Percentiles rank a stretch among this genome's conserved stretches.
Conservation (phyloP, 1,140 invertebrate genomes). For the Steinernema feltiae region DNA sequence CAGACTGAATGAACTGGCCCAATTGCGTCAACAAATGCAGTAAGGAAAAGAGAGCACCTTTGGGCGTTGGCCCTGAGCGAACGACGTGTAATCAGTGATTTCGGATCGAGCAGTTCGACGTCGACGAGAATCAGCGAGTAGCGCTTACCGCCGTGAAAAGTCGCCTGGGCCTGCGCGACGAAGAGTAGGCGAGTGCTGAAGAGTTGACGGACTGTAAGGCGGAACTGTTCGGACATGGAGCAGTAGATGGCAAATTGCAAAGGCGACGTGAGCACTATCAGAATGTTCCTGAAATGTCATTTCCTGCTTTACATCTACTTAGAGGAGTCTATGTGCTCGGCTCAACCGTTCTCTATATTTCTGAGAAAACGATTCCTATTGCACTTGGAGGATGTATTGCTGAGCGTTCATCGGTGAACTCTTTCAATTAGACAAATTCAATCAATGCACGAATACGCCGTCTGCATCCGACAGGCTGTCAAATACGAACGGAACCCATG, state of each 20-base stretch:
- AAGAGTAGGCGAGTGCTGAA: conserved; percentile 49
- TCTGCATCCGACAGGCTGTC: conserved; percentile 21
- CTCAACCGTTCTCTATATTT: too few species aligned
- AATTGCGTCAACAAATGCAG: background rate
- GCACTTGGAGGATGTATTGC: too few species aligned
- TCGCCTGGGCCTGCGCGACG: conserved; percentile 52
- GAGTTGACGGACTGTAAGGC: conserved; percentile 48
- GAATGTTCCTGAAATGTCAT: conserved; percentile 73
- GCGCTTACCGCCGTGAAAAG: conserved; percentile 54
- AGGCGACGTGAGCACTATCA: conserved; percentile 81
- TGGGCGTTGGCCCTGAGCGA: conserved; percentile 6
- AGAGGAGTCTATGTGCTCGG: too few species aligned
- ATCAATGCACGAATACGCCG: background rate
- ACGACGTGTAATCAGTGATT: conserved; percentile 4
- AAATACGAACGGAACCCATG: background rate
- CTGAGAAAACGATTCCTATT: too few species aligned
- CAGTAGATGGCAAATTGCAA: conserved; percentile 92
- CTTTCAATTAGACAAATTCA: background rate
- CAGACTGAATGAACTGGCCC: background rate
- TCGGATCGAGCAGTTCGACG: conserved; percentile 34
- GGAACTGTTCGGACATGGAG: conserved; percentile 70
- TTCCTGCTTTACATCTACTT: background rate
- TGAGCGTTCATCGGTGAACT: background rate
- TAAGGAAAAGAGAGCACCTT: conserved; percentile 8
- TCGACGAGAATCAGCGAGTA: conserved; percentile 52